Base-by-base conservation (phyloP, 2,113 vertebrate genomes). In the Sceloporus undulatus region DNA sequence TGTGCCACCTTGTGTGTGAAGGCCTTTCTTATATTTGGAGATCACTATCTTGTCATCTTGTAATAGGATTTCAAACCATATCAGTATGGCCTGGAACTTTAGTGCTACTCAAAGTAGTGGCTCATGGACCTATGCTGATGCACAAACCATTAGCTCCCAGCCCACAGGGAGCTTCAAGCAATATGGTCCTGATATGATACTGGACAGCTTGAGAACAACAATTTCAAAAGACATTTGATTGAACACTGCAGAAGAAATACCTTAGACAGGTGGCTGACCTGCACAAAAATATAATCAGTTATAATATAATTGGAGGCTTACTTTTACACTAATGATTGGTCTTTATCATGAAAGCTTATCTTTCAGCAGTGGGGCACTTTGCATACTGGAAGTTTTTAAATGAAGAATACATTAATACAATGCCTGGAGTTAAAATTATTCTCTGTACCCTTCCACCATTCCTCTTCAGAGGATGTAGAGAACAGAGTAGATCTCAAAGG, bases 401-500 rank as follows among this genome's bases (percentile, higher is more conserved):
- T 19, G 16, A 59, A 62, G 54, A 34, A 80, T 80, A 38, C 59
- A 62, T 62, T 34, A 80, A 42, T 62, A 62, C 18, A 80, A 80
- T n/a, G 34, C 56, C 54, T 21, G 5, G 54, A 62, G 7, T 18
- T 19, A 62, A 56, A n/a, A 79, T 59, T 79, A 59, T 80, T 62
- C 79, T 21, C 18, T 38, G 1, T 59, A 18, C 52, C 65, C 13
- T n/a, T 68, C 21, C 5, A 66, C 23, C 38, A 68, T 66, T 40
- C 34, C 11, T 82, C 38, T 68, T 82, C 38, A 25, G 13, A 54
- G 48, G 48, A 79, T 52, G 23, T 54, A 79, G 48, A 79, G 42
- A 79, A 23, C 48, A 54, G 27, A 79, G 77, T 5, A 54, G 25
- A 54, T 79, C 77, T 79, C 77, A 79, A 56, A 79, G 80, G 80